A percentile compares a stretch with the other conserved stretches of the same genome.
These are phyloP conservation scores for Tetramorium bicarinatum DNA, from an alignment of 2,888 invertebrate species.

Conservation along the genomic window DNA sequence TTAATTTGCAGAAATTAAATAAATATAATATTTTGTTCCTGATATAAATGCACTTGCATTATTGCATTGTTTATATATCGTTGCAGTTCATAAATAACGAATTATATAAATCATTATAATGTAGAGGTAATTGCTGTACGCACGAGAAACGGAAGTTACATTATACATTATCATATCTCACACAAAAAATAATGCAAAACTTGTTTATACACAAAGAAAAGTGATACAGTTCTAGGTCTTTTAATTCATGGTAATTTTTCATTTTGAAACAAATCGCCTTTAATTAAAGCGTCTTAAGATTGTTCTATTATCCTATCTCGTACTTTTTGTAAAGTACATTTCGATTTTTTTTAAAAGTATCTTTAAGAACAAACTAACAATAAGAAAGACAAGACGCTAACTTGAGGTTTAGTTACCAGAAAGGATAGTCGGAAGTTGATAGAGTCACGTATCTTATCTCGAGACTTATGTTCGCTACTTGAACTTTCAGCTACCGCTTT, in stretches of 20 bases:
- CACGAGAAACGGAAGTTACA: neutral
- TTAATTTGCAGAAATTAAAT: neutral
- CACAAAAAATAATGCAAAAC: neutral
- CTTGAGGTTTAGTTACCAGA: neutral
- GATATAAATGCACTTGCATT: neutral
- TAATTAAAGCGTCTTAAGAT: neutral
- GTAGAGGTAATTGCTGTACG: neutral
- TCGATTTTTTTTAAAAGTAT: neutral
- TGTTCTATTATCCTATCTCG: neutral
- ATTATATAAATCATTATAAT: constrained; percentile 2
- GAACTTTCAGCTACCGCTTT: constrained; percentile 4
- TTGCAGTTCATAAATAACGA: neutral
- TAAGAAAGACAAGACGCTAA: neutral
- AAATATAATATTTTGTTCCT: neutral
- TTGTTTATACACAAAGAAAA: neutral
- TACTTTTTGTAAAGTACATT: neutral
- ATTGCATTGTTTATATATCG: neutral
- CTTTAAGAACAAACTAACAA: neutral
- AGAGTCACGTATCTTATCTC: constrained; percentile 59
- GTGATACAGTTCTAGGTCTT: no score
- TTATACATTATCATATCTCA: neutral
- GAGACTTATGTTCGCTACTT: constrained; percentile 24
- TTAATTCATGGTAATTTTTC: no score
- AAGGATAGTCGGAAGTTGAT: constrained; percentile 44
- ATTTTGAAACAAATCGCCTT: no score